phyloP scores from a whole-genome alignment of 2,113 vertebrate species.

The Ammospiza nelsoni region DNA sequence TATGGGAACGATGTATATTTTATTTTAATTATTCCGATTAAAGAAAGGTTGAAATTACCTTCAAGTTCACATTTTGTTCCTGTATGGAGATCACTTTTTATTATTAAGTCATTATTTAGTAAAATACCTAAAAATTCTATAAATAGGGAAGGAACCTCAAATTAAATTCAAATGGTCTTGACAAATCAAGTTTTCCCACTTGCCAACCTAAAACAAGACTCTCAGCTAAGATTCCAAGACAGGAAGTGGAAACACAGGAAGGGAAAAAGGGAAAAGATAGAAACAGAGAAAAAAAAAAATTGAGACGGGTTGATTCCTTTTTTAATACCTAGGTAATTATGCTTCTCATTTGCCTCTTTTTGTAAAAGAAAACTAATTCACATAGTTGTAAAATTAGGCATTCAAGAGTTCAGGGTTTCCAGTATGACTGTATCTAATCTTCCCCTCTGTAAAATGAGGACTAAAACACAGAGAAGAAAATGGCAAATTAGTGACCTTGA shows the following conservation, averaged over 20 bases:
- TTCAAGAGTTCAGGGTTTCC: not conserved
- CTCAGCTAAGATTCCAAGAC: not conserved
- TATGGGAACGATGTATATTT: not conserved
- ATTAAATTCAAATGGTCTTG: not conserved
- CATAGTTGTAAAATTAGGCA: not conserved
- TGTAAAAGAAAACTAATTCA: not conserved
- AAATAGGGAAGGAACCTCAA: not conserved
- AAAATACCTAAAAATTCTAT: not conserved
- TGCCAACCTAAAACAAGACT: not conserved
- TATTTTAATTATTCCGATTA: not conserved
- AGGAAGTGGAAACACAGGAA: not conserved
- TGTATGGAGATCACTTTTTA: not conserved
- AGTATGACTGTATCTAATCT: not conserved
- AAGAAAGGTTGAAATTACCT: not conserved
- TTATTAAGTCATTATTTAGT: not conserved
- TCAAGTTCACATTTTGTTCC: not conserved
- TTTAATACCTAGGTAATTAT: not conserved
- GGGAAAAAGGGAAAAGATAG: not conserved
- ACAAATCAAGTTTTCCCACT: not conserved
- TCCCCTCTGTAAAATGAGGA: not conserved
- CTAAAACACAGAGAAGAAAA: not conserved
- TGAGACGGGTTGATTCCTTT: not conserved
- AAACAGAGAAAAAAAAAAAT: not conserved
- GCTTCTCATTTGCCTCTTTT: not conserved
- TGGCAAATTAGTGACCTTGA: not conserved